Percentiles rank a stretch among this genome's conserved stretches.
phyloP scores from a whole-genome alignment of 2,888 invertebrate genomes.

The Ernsta delagoae region DNA sequence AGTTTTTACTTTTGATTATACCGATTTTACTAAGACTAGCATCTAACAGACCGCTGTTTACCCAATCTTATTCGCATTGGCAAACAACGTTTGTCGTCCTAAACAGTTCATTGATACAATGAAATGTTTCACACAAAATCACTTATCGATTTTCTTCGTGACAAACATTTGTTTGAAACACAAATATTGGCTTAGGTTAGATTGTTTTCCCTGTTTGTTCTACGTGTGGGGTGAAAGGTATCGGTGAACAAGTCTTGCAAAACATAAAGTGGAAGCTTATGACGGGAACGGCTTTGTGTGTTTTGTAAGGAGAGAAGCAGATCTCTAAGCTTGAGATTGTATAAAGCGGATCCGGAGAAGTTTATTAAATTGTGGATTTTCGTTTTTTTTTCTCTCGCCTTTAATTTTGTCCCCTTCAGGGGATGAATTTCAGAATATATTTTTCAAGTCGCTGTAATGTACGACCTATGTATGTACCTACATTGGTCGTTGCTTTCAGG shows the following conservation, averaged over 20 bases:
- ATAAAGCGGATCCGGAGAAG: too few relatives aligned
- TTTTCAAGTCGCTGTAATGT: too few relatives aligned
- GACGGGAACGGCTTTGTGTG: background rate
- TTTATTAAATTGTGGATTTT: too few relatives aligned
- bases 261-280: background rate
- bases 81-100: background rate
- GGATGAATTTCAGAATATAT: too few relatives aligned
- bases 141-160: slow-evolving; percentile 21
- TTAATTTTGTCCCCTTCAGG: too few relatives aligned
- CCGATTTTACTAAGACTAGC: background rate
- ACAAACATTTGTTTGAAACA: slow-evolving; percentile 15
- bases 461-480: too few relatives aligned
- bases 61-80: background rate
- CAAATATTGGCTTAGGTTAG: slow-evolving; percentile 12
- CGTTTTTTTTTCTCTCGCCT: too few relatives aligned
- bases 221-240: background rate
- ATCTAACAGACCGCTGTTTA: background rate
- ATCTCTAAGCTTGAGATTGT: too few relatives aligned
- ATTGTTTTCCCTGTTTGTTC: slow-evolving; percentile 23
- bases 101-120: slow-evolving; percentile 3
- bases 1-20: too few relatives aligned
- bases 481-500: too few relatives aligned
- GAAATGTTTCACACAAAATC: background rate
- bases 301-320: background rate
- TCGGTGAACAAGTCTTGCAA: background rate